Evolutionary conservation across 1,140 invertebrate genomes (phyloP), one percentile per base, ranked within the genome.

Genomic region (Zaprionus taronus): DNA sequence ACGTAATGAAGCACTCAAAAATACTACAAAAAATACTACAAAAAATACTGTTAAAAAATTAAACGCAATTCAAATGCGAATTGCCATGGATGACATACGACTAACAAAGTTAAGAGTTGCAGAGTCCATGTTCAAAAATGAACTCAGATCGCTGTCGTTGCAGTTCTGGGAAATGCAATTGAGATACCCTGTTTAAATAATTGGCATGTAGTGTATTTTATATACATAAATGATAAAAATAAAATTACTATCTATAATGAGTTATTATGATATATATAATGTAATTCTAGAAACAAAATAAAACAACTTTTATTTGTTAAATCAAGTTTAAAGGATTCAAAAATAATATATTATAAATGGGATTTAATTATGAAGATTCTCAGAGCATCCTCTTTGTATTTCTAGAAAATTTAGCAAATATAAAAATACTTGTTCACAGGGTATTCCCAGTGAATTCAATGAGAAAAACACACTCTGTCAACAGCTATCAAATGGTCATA

Each of bases 401-500:
- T 26, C 0, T 26, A 7, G 1, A 31, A 9, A 9, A 31, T 9
- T 11, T 7, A 11, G 31, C 3, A 34, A 34, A 11, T 11, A 0
- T 2, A 11, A 11, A 47, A 1, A 7, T 2, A 20, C 28, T 51
- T 24, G 5, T 5, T 22, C 1, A 14, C 47, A 51, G 47, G 47
- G 20, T 67, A 64, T 66, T 44, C 17, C 15, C 24, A 9, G 28
- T 4, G 22, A 34, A 26, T 17, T 7, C 36, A 17, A 31, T 7
- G 22, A 41, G 14, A 31, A n/a, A 49, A 49, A n/a, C 41, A 71
- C 24, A 51, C n/a, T 28, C 47, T 63, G 64, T 55, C 47, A 49
- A 72, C 31, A 38, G 70, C 77, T 34, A 75, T 87, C 74, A 75
- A 89, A 83, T 53, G n/a, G 49, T 55, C 44, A 79, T 83, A 73